Evolutionary conservation across 1,140 invertebrate genomes (phyloP).

Genomic region (Psilanteris sp.): DNA sequence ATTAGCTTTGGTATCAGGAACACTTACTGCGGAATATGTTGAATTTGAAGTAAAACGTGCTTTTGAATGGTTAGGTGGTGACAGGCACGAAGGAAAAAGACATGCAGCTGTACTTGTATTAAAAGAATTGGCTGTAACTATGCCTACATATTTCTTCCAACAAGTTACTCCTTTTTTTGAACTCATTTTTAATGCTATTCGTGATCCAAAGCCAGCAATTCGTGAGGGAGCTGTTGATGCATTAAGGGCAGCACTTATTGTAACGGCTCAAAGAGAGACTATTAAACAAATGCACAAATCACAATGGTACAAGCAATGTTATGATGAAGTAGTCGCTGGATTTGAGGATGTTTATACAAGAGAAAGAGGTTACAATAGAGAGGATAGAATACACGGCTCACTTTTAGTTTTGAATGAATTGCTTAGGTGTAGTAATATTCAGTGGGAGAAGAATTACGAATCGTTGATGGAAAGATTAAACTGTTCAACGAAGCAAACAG

Average conservation of each 20-base stretch:
- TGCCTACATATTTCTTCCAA: conserved; percentile 99
- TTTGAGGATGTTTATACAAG: conserved; percentile 86
- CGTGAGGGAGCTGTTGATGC: conserved; percentile 96
- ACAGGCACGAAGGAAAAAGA: conserved; percentile 92
- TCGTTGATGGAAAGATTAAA: conserved; percentile 82
- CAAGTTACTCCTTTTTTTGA: conserved; percentile 98
- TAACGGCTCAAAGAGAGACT: conserved; percentile 96
- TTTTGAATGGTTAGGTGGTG: conserved; percentile 94
- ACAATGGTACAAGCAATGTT: conserved; percentile 95
- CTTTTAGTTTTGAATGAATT: conserved; percentile 97
- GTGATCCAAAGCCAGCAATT: conserved; percentile 95
- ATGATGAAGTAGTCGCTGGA: conserved; percentile 91
- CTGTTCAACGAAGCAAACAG: conserved; percentile 77
- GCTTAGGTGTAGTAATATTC: conserved; percentile 93
- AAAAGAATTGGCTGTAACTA: conserved; percentile 95
- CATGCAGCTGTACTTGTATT: conserved; percentile 95
- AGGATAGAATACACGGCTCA: conserved; percentile 96
- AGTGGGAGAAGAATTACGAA: conserved; percentile 91
- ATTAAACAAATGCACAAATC: conserved; percentile 93
- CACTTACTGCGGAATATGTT: conserved; percentile 96
- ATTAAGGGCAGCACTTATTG: conserved; percentile 93
- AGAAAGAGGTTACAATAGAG: conserved; percentile 89
- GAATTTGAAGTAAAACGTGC: conserved; percentile 97
- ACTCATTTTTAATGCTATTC: conserved; percentile 94
- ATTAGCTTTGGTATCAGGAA: conserved; percentile 93